Base-by-base conservation (phyloP, 2,113 vertebrate genomes). In the Acanthochromis polyacanthus region DNA sequence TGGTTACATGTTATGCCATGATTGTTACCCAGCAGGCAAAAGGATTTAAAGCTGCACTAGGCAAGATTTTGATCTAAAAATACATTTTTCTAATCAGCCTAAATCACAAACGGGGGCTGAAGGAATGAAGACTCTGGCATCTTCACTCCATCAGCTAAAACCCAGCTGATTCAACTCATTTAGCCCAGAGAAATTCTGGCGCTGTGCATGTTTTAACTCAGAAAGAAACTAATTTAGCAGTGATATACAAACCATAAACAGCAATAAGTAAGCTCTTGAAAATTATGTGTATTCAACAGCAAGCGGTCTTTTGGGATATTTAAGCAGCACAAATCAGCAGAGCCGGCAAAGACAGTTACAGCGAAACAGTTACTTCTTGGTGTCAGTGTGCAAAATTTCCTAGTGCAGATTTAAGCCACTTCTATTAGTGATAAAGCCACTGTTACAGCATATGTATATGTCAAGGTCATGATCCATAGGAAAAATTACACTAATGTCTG, bases 1-100 rank as follows among this genome's bases (percentile, higher is more conserved):
- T 19, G 40, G 71, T 75, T 81, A 66, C 55, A 60, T 51, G 22
- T 84, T 72, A 74, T 40, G 40, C 45, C 10, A 15, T 53, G 38
- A 79, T 56, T 78, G 46, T 65, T 60, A 61, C 68, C 62, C 62
- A 79, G 82, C 71, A 69, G 72, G 78, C 43, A 25, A 69, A 25
- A 71, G 66, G 74, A 77, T 86, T 87, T 73, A 81, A 85, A 83
- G 65, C 73, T 64, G 77, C 81, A 80, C 69, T 12, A 23, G 55
- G 71, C 65, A 70, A 80, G 51, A 88, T 78, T 83, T 58, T 60
- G 46, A 84, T 82, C 67, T 83, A 80, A 89, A 87, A 84, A 83
- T 83, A 81, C 9, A 82, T 81, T 80, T 77, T 62, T 67, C 19
- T 61, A 77, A 87, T 88, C 78, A 85, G 67, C 62, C 62, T 32